Evolutionary conservation across 64 coral and sea anemone genomes (phyloP), one percentile per base, ranked within the genome.

Genomic region (Montipora cactus): DNA sequence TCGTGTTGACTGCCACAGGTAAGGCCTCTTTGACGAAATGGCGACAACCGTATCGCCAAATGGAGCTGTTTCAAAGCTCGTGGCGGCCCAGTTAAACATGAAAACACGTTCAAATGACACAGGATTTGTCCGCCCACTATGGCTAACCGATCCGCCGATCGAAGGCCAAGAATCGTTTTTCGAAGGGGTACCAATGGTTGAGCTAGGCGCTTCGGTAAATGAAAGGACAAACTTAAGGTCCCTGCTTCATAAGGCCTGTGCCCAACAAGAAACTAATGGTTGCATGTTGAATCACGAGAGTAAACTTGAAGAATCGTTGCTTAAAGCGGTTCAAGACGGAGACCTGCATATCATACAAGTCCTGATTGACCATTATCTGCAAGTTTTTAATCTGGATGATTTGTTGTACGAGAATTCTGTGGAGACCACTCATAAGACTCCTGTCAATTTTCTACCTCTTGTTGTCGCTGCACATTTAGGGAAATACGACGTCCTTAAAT

Each of bases 401-500:
- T 74, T 88, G 37, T 37, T 37, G 49, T 79, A 80, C 48, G 92
- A 93, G 15, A 93, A 64, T 78, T 69, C 62, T 2, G 46, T 67
- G 4, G 25, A 8, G 12, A 70, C 49, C 20, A 28, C 75, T 16
- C 37, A 18, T 9, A 86, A 87, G 8, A 88, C 64, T 8, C 92
- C 92, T 1, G 64, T 73, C 0, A 96, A 99, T 94, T 99, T 99
- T 50, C 75, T 92, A 13, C 98, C 98, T 7, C 68, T 99, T 1
- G 87, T 99, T 45, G 95, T 96, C 8, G 87, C 98, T 16, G 98
- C 95, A 13, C 95, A 99, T 68, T 90, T 96, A 55, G 98, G 98
- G 19, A 96, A 96, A 59, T 92, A 92, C 75, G 89, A 95, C 50
- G 94, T 95, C 79, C 89, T 99, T 11, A 94, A 99, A 78, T 62